Base-by-base conservation (phyloP, 2,888 invertebrate genomes). In the Hipparchia semele region DNA sequence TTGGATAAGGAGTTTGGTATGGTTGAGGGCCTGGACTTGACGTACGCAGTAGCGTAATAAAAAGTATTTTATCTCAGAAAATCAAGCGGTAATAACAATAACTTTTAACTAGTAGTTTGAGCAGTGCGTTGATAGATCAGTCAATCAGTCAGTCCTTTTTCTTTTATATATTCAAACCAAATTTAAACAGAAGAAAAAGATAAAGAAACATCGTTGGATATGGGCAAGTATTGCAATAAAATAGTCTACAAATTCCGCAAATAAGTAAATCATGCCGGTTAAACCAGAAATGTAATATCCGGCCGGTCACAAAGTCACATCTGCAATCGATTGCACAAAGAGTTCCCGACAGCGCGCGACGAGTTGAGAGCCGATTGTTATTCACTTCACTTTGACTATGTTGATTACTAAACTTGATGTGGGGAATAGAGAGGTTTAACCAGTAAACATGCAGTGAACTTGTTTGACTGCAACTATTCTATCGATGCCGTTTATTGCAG, bases 321-420 rank as follows among this genome's bases (percentile, higher is more conserved):
- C 49, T 49, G 5, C 64, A 64, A 23, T 51, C 49, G 64, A 64
- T 49, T 64, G 64, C 51, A 13, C 62, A 49, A 62, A 49, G 64
- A 51, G 61, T 61, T 2, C 39, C 12, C 45, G 61, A 39, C 6
- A 7, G 59, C 23, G 9, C 33, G 53, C 53, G 53, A 54, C 53
- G 12, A 54, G 53, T 54, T 54, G 53, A 54, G 8, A 59, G n/a
- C n/a, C 45, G 61, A 61, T 23, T 23, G 10, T 13, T 64, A 64
- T 64, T 64, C 64, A 64, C 64, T 64, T 64, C 64, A 64, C 64
- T 64, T 49, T 64, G 49, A 23, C 64, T 64, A 23, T 49, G 8
- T 46, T 62, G 8, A 62, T 62, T 62, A 49, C 62, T 4, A 46
- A 49, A 46, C 4, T 12, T 12, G 12, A 45, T 10, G 54, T 54